Evolutionary conservation across 2,888 invertebrate species (phyloP), one percentile per base, ranked within the genome.

Genomic region (Eupithecia dodoneata): DNA sequence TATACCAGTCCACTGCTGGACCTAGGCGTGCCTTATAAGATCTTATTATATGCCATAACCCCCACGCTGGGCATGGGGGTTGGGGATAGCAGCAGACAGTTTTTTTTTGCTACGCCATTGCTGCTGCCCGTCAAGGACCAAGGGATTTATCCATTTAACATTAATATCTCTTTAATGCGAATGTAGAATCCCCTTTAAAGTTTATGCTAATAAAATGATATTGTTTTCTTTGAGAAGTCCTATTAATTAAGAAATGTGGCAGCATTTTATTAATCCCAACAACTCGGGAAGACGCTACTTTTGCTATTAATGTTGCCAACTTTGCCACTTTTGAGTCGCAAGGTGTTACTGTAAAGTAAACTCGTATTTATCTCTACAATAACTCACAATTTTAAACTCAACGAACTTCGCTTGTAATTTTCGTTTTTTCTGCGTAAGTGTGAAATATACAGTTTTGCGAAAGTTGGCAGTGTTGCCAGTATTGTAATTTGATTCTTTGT

Each of bases 141-240:
- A 59, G 18, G 10, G 2, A 30, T 59, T 18, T 18, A 55, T 30
- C 63, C 12, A 63, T 63, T 12, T 63, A 18, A 3, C n/a, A 15
- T n/a, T 47, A 0, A n/a, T 6, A 67, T 42, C 67, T 12, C 65
- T 65, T 5, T 44, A 67, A 42, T n/a, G 44, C n/a, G 9, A 82
- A 81, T 88, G 85, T 86, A 81, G 76, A 86, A 47, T 49, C 81
- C 71, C 76, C 84, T 74, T 83, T 84, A 86, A 78, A 87, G 85
- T 88, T 89, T 93, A 93, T 94, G 94, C 92, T 91, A 94, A 94
- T 94, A 94, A 93, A 94, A 93, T 94, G 92, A 93, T 94, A 95
- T 94, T 94, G 94, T 95, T 94, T 94, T 94, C 94, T 94, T 95
- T 91, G 91, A 88, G 91, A 95, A 94, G 90, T 94, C 90, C 94